Evolutionary conservation across 1,140 invertebrate genomes (phyloP).

Genomic region (Bombus breviceps): DNA sequence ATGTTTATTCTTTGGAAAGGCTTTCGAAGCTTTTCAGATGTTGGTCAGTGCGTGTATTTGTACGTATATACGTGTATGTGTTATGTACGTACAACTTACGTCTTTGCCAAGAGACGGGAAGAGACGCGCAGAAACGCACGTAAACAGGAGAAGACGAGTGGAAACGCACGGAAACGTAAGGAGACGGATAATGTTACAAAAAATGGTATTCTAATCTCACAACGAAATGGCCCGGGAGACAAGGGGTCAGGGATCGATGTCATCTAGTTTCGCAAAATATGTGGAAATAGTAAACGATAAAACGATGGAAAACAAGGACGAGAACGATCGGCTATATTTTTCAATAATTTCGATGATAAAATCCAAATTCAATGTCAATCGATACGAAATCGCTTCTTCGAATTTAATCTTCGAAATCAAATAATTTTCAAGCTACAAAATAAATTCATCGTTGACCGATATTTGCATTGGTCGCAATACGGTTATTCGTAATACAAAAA

Average conservation of each 20-base stretch:
- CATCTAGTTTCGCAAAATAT: not conserved
- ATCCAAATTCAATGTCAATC: too few relatives aligned
- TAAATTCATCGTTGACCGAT: too few relatives aligned
- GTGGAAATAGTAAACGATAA: not conserved
- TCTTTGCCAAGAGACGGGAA: not conserved
- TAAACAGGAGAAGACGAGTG: too few relatives aligned
- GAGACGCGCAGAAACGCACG: too few relatives aligned
- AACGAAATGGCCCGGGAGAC: not conserved
- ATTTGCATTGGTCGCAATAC: too few relatives aligned
- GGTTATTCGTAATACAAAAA: too few relatives aligned
- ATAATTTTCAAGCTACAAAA: too few relatives aligned
- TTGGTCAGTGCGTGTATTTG: not conserved
- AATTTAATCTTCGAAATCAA: too few relatives aligned
- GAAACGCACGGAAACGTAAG: not conserved
- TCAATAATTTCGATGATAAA: not conserved
- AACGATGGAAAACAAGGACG: not conserved
- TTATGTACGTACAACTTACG: not conserved
- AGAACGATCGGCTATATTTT: not conserved
- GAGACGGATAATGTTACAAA: not conserved
- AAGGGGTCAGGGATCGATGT: not conserved
- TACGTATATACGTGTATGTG: too few relatives aligned
- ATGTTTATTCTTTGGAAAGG: not conserved
- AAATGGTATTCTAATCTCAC: conserved; percentile 4
- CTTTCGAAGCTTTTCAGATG: not conserved
- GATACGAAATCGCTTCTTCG: too few relatives aligned